A percentile compares a stretch with the other conserved stretches of the same genome.
Evolutionary conservation across 2,888 invertebrate species (phyloP).

Genomic region (Drosophila kambysellisi): DNA sequence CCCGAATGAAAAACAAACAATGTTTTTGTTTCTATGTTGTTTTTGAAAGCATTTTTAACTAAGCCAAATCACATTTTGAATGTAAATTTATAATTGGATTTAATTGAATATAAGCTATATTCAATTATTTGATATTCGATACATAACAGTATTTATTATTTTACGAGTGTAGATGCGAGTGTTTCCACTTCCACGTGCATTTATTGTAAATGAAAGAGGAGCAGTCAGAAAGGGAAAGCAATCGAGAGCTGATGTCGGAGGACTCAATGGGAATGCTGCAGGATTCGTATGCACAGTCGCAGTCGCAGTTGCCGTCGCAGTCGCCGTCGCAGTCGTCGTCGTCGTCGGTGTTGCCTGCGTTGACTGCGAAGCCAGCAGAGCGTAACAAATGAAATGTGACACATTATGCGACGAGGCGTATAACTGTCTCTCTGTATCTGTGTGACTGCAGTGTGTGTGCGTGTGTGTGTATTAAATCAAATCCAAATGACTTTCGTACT

Average conservation of each 20-base stretch:
- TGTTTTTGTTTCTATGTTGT: not conserved
- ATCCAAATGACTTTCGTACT: conserved; percentile 77
- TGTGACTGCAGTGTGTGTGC: conserved; percentile 12
- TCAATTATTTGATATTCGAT: not conserved
- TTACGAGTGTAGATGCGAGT: conserved; percentile 1
- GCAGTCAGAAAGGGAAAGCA: not conserved
- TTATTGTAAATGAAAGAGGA: conserved; percentile 60
- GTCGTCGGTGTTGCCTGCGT: conserved; percentile 31
- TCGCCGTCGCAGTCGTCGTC: conserved; percentile 18
- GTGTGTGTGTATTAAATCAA: conserved; percentile 68
- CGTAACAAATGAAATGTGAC: conserved; percentile 79
- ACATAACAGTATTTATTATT: not conserved
- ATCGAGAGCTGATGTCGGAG: conserved; percentile 20
- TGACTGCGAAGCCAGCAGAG: conserved; percentile 64
- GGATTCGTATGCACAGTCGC: conserved; percentile 55
- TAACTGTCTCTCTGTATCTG: conserved; percentile 63
- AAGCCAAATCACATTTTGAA: not conserved
- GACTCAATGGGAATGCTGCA: conserved; percentile 48
- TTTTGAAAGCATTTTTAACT: not conserved
- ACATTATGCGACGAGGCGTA: conserved; percentile 79
- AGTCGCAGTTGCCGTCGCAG: not conserved
- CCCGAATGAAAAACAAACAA: not conserved
- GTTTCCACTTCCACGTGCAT: conserved; percentile 53
- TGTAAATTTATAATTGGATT: not conserved
- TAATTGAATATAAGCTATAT: not conserved